Evolutionary conservation across 2,797 vertebrate species (phyloP).

Genomic region (Neosalanx taihuensis): DNA sequence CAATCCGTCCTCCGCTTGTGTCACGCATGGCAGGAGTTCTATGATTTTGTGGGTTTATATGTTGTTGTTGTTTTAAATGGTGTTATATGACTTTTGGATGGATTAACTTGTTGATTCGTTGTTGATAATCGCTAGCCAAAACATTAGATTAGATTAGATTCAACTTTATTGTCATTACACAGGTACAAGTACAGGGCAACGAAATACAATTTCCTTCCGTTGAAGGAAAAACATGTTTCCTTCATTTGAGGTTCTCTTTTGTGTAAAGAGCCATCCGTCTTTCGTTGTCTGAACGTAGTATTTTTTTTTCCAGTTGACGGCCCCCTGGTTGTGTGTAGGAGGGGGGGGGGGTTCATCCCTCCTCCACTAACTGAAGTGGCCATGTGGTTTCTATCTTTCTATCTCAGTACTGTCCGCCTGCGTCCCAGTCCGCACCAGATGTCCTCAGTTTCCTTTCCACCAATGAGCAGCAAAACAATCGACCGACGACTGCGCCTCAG

Average conservation of each 20-base stretch:
- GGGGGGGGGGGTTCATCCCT: conserved; percentile 36
- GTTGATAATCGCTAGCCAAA: neutral
- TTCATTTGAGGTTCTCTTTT: neutral
- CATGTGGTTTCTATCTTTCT: conserved; percentile 45
- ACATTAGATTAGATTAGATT: no score
- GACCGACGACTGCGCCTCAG: conserved; percentile 59
- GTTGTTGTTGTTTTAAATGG: no score
- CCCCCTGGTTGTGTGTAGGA: conserved; percentile 21
- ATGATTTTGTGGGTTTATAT: no score
- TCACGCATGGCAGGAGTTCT: no score
- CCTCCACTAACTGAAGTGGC: conserved; percentile 36
- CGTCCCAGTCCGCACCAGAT: conserved; percentile 73
- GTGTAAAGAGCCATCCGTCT: conserved; percentile 27
- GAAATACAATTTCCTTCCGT: no score
- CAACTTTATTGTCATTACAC: no score
- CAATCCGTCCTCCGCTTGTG: neutral
- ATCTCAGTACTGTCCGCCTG: conserved; percentile 76
- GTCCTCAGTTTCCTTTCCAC: conserved; percentile 71
- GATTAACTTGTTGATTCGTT: no score
- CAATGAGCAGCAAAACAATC: conserved; percentile 68
- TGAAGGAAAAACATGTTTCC: conserved; percentile 2
- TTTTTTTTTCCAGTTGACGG: conserved; percentile 19
- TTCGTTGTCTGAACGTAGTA: conserved; percentile 13
- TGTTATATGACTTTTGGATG: no score
- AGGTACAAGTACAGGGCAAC: no score